Conservation (phyloP, 2,888 invertebrate species). For the Heteromurus nitidus region DNA sequence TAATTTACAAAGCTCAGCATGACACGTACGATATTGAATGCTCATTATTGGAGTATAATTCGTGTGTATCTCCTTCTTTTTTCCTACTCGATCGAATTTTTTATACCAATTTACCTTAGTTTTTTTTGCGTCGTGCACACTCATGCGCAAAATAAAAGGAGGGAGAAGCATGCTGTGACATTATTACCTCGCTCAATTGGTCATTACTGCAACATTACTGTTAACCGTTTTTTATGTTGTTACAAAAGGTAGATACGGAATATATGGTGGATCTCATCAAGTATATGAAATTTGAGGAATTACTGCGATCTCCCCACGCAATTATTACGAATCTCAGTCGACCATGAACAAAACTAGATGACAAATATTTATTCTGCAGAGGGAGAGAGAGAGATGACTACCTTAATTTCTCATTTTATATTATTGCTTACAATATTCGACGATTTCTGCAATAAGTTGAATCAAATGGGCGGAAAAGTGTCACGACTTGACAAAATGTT, state of each 20-base stretch:
- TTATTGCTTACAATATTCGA: no score
- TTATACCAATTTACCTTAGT: conserved; percentile 12
- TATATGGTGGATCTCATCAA: no score
- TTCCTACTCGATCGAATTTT: conserved; percentile 23
- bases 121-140: no score
- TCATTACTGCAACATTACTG: conserved; percentile 19
- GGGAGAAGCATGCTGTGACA: conserved; percentile 51
- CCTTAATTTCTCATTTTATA: no score
- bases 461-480: conserved; percentile 44
- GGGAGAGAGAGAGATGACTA: no score
- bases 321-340: no score
- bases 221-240: background rate
- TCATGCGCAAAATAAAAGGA: no score
- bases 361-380: no score
- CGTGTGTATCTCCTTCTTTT: conserved; percentile 41
- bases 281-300: no score
- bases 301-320: no score
- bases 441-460: background rate
- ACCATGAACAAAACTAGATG: no score
- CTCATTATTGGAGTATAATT: conserved; percentile 46
- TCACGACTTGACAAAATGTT: conserved; percentile 57
- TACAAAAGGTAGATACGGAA: no score
- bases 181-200: conserved; percentile 29
- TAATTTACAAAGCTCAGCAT: conserved; percentile 57
- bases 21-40: conserved; percentile 35